phyloP scores from a whole-genome alignment of 2,113 vertebrate species.

The cattle (Bos taurus) region ARS-UCD2.0 NC_037336.1:97337501-97338000 shows the following conservation, averaged over 20 bases:
- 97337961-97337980: not conserved
- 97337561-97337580: not conserved
- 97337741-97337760: not conserved
- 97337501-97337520: not conserved
- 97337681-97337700: not conserved
- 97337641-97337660: not conserved
- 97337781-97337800: not conserved
- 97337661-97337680: not conserved
- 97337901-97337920: not conserved
- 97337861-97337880: too few relatives aligned
- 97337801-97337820: not conserved
- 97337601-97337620: not conserved
- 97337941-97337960: not conserved
- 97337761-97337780: not conserved
- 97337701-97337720: not conserved
- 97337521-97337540: not conserved
- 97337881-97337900: too few relatives aligned
- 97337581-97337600: not conserved
- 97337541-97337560: not conserved
- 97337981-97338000: too few relatives aligned
- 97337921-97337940: not conserved
- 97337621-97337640: not conserved
- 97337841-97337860: too few relatives aligned
- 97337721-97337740: fast-evolving
- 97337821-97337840: fast-evolving